phyloP scores from a whole-genome alignment of 2,888 invertebrate species.

The Isoperla grammatica region DNA sequence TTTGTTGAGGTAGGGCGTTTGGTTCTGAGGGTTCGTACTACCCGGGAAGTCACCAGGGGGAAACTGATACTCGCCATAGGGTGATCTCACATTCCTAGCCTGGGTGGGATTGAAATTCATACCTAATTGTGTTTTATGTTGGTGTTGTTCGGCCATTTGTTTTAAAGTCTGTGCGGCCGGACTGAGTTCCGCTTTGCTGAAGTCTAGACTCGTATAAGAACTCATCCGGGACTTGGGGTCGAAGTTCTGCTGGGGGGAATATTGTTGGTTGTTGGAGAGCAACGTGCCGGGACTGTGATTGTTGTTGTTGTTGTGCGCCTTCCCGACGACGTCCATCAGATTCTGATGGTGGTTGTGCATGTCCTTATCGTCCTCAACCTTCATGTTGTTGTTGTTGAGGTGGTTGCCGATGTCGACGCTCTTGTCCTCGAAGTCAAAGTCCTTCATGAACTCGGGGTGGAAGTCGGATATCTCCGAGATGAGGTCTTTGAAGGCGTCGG shows the following conservation, averaged over 20 bases:
- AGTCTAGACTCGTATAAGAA: constrained; percentile 37
- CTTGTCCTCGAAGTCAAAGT: constrained; percentile 66
- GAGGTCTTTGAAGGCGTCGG: constrained; percentile 77
- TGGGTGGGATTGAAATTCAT: constrained; percentile 46
- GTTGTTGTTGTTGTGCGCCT: constrained; percentile 1
- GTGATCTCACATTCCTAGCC: constrained; percentile 45
- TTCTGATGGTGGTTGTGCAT: constrained; percentile 19
- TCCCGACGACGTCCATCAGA: constrained; percentile 25
- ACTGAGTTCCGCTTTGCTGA: constrained; percentile 64
- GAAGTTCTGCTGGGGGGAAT: constrained; percentile 48
- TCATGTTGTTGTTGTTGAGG: constrained; percentile 38
- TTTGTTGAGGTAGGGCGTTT: constrained; percentile 22
- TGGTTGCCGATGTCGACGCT: constrained; percentile 27
- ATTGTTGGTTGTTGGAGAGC: constrained; percentile 47
- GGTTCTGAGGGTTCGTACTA: not conserved
- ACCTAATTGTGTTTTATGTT: constrained; percentile 71
- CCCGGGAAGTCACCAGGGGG: constrained; percentile 29
- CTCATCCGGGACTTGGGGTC: constrained; percentile 25
- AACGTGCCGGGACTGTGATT: constrained; percentile 19
- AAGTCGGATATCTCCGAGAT: constrained; percentile 82
- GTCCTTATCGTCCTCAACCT: constrained; percentile 43
- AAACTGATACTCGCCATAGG: constrained; percentile 59
- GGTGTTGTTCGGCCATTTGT: constrained; percentile 96
- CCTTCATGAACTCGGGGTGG: constrained; percentile 74
- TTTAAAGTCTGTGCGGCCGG: constrained; percentile 93